Percentiles rank a stretch among this genome's conserved stretches.
Conservation (phyloP, 2,888 invertebrate genomes). For the Hypomecis punctinalis region DNA sequence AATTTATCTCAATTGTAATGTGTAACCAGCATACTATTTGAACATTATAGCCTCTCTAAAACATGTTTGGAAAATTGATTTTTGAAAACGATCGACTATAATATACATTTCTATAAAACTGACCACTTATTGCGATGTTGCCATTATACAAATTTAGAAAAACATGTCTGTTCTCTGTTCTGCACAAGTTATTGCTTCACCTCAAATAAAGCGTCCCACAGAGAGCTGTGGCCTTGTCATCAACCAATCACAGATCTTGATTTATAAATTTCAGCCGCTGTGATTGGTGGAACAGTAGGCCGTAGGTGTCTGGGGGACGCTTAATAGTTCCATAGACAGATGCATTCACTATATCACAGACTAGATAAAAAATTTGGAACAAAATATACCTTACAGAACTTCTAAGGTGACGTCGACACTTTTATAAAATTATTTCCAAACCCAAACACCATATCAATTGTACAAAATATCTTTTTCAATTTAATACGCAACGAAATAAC, state of each 20-base stretch:
- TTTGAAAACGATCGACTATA: no score
- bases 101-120: background rate
- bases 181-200: slow-evolving; percentile 35
- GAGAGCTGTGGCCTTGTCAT: no score
- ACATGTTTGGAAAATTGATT: no score
- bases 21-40: no score
- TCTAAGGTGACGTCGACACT: background rate
- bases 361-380: slow-evolving; percentile 67
- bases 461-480: background rate
- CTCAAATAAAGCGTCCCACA: slow-evolving; percentile 31
- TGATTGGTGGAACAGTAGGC: no score
- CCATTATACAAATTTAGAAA: slow-evolving; percentile 11
- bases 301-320: no score
- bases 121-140: slow-evolving; percentile 2
- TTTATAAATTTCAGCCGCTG: no score
- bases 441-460: background rate
- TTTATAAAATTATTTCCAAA: background rate
- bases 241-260: no score
- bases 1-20: no score
- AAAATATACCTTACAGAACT: slow-evolving; percentile 24
- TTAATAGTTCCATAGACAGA: slow-evolving; percentile 49
- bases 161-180: background rate
- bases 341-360: slow-evolving; percentile 69
- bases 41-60: no score
- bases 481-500: background rate